Percentiles rank a stretch among this genome's conserved stretches.
Conservation (phyloP, 2,113 vertebrate species). For the Pampusana beccarii region DNA sequence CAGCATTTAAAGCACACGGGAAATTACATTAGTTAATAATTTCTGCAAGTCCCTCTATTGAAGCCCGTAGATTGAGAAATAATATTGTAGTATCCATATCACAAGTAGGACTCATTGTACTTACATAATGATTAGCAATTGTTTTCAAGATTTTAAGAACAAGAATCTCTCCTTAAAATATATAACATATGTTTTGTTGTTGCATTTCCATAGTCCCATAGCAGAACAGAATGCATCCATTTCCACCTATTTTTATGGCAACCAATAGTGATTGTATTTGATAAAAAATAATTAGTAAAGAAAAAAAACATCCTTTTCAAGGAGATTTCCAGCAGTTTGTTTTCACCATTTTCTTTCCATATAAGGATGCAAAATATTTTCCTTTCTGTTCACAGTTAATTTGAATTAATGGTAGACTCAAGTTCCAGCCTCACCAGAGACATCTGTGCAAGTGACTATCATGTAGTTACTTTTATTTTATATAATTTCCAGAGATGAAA, state of each 20-base stretch:
- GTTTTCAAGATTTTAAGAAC: conserved; percentile 19
- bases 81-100: background rate
- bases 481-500: background rate
- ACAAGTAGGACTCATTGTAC: background rate
- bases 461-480: background rate
- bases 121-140: background rate
- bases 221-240: background rate
- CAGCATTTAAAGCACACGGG: background rate
- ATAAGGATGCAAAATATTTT: background rate
- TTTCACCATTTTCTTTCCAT: background rate
- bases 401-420: background rate
- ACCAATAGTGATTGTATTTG: background rate
- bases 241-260: conserved; percentile 28
- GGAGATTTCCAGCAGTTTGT: background rate
- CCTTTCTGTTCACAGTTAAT: background rate
- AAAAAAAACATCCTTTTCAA: background rate
- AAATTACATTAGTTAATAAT: background rate
- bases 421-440: background rate
- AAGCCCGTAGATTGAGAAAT: background rate
- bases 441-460: background rate
- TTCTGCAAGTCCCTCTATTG: background rate
- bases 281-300: background rate
- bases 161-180: background rate
- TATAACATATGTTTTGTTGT: background rate
- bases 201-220: background rate